phyloP scores from a whole-genome alignment of 2,113 vertebrate genomes.

The Eonycteris spelaea region DNA sequence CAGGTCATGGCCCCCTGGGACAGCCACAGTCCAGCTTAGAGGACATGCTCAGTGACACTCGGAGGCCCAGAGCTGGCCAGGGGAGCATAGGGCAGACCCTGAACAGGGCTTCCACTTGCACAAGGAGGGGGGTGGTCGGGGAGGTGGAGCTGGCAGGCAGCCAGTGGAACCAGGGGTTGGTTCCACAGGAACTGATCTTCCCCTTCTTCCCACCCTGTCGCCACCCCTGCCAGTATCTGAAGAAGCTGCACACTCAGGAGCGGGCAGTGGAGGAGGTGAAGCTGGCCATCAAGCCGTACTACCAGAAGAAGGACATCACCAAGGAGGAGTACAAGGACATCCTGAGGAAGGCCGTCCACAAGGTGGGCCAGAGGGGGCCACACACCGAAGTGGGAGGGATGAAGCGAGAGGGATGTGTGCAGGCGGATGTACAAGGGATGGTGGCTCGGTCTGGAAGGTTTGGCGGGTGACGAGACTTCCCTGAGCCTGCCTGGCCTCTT shows the following conservation, averaged over 20 bases:
- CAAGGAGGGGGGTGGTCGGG: not conserved
- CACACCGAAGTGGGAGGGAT: fast-evolving
- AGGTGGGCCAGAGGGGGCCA: constrained; percentile 78
- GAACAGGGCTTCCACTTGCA: not conserved
- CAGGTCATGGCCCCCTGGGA: not conserved
- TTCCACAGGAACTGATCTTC: not conserved
- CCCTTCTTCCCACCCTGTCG: no score
- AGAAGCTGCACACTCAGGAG: constrained; percentile 96
- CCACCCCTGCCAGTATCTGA: constrained; percentile 85
- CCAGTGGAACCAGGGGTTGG: not conserved
- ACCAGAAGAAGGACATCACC: constrained; percentile 96
- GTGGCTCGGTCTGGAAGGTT: not conserved
- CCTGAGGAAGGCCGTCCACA: constrained; percentile 94
- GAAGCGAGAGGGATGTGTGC: fast-evolving
- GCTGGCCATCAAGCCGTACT: constrained; percentile 94
- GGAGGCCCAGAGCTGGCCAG: not conserved
- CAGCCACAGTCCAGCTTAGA: not conserved
- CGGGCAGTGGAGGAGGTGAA: constrained; percentile 96
- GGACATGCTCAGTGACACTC: not conserved
- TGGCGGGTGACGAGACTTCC: not conserved
- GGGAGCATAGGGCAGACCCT: not conserved
- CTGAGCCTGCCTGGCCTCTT: not conserved
- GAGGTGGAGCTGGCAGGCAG: fast-evolving
- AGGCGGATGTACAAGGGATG: not conserved
- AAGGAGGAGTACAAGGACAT: constrained; percentile 97